A percentile compares a stretch with the other conserved stretches of the same genome.
These are phyloP conservation scores for Tragelaphus imberbis DNA, from an alignment of 2,113 vertebrate genomes.

Conservation along the genomic window DNA sequence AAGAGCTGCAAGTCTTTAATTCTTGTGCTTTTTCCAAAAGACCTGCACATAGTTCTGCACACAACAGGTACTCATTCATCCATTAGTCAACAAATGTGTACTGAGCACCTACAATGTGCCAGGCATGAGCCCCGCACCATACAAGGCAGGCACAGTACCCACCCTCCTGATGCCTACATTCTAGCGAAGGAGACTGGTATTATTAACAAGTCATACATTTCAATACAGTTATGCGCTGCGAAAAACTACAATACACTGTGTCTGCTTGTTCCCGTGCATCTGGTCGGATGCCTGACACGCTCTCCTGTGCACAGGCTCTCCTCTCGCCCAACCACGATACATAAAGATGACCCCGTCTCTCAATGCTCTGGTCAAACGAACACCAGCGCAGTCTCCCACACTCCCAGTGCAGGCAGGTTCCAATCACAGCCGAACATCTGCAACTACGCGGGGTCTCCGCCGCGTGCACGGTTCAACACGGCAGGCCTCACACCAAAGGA, in stretches of 20 bases:
- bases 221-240: not conserved
- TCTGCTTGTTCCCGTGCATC: not conserved
- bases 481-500: constrained; percentile 23
- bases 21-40: not conserved
- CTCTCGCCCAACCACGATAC: not conserved
- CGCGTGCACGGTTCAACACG: not conserved
- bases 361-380: not conserved
- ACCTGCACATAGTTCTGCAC: not conserved
- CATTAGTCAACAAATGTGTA: not conserved
- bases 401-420: not conserved
- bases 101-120: not conserved
- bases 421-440: not conserved
- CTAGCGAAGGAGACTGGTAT: not conserved
- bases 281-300: not conserved
- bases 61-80: constrained; percentile 9
- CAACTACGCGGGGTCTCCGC: constrained; percentile 5
- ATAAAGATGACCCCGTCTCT: not conserved
- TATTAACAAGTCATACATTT: not conserved
- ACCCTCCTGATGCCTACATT: not conserved
- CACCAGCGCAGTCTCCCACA: not conserved
- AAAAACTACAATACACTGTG: not conserved
- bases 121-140: not conserved
- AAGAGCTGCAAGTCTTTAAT: not conserved
- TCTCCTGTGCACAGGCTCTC: not conserved
- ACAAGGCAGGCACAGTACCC: not conserved